Conservation (phyloP, 2,113 vertebrate species). For the Amazona vittata region DNA sequence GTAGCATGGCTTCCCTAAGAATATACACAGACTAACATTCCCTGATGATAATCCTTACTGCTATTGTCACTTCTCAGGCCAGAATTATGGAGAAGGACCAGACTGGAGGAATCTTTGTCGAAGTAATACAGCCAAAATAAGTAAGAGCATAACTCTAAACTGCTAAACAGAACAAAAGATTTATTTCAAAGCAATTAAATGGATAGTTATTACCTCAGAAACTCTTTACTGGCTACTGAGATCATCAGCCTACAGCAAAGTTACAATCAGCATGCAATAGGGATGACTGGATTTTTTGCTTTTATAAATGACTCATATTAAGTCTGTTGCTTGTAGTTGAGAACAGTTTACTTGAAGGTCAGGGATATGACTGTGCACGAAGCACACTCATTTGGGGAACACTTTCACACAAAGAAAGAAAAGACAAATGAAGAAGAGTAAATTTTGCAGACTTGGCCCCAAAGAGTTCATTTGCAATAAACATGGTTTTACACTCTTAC, state of each 20-base stretch:
- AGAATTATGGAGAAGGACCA: neutral
- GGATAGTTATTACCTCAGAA: constrained; percentile 8
- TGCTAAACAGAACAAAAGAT: neutral
- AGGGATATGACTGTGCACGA: constrained; percentile 26
- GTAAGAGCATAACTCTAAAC: neutral
- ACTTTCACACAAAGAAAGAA: neutral
- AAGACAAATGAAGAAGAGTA: neutral
- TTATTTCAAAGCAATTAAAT: constrained; percentile 39
- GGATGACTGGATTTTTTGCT: constrained; percentile 30
- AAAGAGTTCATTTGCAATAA: neutral
- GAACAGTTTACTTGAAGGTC: constrained; percentile 53
- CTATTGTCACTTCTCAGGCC: neutral
- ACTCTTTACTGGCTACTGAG: neutral
- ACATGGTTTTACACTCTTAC: neutral
- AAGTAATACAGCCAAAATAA: neutral
- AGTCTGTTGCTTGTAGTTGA: constrained; percentile 41
- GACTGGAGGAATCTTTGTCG: neutral
- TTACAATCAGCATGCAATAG: neutral
- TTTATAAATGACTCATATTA: constrained; percentile 42
- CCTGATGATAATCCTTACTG: neutral
- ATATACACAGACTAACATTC: neutral
- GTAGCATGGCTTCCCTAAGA: neutral
- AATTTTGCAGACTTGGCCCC: neutral
- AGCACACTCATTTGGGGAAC: neutral
- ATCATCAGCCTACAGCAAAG: neutral